Conservation (phyloP, 2,888 invertebrate genomes). For the Caenorhabditis sinica region DNA sequence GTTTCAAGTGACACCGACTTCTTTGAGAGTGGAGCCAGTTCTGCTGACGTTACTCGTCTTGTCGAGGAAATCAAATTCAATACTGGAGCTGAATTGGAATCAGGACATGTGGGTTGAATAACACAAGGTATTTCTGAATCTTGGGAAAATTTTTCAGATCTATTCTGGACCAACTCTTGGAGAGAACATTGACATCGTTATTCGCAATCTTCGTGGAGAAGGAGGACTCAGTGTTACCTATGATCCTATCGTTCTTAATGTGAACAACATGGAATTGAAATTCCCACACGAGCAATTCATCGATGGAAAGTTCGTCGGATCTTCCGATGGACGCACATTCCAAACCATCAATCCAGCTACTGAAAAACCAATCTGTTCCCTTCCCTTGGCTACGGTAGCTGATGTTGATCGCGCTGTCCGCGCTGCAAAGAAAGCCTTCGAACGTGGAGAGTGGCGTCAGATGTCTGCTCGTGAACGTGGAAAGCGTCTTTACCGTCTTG, state of each 20-base stretch:
- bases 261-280: constrained; percentile 91
- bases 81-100: constrained; percentile 88
- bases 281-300: constrained; percentile 95
- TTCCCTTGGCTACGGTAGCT: constrained; percentile 88
- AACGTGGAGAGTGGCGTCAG: constrained; percentile 92
- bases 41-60: constrained; percentile 96
- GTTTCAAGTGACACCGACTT: constrained; percentile 90
- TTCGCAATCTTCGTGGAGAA: constrained; percentile 87
- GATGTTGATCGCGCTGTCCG: constrained; percentile 93
- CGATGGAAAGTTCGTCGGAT: constrained; percentile 92
- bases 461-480: constrained; percentile 95
- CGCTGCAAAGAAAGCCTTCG: constrained; percentile 88
- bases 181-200: constrained; percentile 89
- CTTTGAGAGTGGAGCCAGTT: constrained; percentile 95
- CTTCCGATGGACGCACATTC: constrained; percentile 84
- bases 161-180: constrained; percentile 94
- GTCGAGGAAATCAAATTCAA: constrained; percentile 90
- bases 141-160: constrained; percentile 86
- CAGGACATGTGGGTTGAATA: constrained; percentile 87
- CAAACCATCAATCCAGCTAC: constrained; percentile 90
- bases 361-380: constrained; percentile 87
- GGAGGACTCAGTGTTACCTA: constrained; percentile 77
- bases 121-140: not conserved
- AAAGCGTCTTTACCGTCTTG: constrained; percentile 90
- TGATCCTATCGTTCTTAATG: constrained; percentile 86